These are phyloP conservation scores for Pyrrhura leucotis DNA, from an alignment of 2,797 vertebrate genomes.

Conservation along the genomic window DNA sequence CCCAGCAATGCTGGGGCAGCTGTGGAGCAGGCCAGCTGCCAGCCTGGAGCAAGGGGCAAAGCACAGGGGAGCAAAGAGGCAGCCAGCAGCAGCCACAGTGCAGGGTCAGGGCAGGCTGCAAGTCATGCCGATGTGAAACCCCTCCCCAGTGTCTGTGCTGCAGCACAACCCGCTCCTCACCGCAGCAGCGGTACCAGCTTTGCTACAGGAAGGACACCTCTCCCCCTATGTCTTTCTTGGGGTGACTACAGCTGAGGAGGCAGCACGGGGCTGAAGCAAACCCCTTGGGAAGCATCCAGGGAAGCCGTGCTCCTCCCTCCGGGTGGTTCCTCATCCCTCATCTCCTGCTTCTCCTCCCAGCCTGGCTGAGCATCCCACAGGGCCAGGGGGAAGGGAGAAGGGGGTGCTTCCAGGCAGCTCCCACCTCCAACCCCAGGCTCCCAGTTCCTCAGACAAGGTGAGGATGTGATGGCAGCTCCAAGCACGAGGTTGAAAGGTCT, in stretches of 20 bases:
- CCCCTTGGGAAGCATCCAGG: neutral
- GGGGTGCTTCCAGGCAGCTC: neutral
- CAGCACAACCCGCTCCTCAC: neutral
- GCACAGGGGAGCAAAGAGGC: fast-evolving
- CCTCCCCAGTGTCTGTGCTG: neutral
- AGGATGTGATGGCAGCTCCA: neutral
- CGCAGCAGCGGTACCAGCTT: fast-evolving
- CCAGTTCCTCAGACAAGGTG: neutral
- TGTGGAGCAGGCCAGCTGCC: neutral
- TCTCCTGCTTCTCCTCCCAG: neutral
- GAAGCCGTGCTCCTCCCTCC: neutral
- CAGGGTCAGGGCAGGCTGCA: conserved; percentile 25
- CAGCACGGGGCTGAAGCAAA: no score
- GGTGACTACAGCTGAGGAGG: no score
- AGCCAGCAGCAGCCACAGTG: neutral
- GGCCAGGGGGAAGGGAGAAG: neutral
- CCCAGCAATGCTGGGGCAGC: neutral
- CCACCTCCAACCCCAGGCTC: no score
- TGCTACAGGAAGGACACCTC: neutral
- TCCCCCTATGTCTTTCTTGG: neutral
- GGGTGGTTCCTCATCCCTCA: neutral
- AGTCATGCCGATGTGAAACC: conserved; percentile 40
- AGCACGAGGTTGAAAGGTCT: no score
- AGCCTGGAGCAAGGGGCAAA: neutral
- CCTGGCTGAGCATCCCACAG: fast-evolving